Percentiles rank a stretch among this genome's conserved stretches.
Evolutionary conservation across 2,113 vertebrate genomes (phyloP).

Genomic region (Paraplagusia blochii): DNA sequence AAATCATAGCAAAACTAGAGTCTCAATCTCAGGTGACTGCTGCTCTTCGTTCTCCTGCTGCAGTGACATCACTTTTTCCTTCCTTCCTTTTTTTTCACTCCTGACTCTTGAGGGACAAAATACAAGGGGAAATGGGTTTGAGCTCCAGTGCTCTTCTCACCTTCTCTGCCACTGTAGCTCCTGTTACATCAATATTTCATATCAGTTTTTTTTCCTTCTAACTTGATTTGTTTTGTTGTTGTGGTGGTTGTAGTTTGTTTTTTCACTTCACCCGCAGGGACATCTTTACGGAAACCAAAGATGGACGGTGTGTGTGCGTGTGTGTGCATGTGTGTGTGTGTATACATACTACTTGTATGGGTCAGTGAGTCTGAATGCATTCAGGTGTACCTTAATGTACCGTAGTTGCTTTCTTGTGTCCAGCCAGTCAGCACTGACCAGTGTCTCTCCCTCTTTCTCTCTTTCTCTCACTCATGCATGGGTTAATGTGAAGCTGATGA

Average conservation of each 20-base stretch:
- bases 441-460: too few relatives aligned
- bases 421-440: too few relatives aligned
- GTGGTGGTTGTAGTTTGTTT: conserved; percentile 1
- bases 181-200: conserved; percentile 46
- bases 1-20: too few relatives aligned
- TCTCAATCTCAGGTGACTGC: not conserved
- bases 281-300: not conserved
- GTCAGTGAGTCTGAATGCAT: too few relatives aligned
- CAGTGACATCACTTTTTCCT: not conserved
- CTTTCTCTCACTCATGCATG: conserved; percentile 9
- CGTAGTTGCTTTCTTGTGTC: too few relatives aligned
- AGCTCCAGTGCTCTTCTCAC: conserved; percentile 15
- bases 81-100: not conserved
- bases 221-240: conserved; percentile 25
- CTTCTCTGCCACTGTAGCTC: conserved; percentile 1
- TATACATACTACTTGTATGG: not conserved
- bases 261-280: conserved; percentile 4
- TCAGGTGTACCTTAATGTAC: too few relatives aligned
- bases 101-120: conserved; percentile 9
- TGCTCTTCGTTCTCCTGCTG: not conserved
- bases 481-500: conserved; percentile 40
- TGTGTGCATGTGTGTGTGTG: conserved; percentile 9
- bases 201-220: conserved; percentile 4
- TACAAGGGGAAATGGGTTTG: conserved; percentile 1
- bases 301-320: not conserved